Base-by-base conservation (phyloP, 2,113 vertebrate species). In the Cottus gobio region DNA sequence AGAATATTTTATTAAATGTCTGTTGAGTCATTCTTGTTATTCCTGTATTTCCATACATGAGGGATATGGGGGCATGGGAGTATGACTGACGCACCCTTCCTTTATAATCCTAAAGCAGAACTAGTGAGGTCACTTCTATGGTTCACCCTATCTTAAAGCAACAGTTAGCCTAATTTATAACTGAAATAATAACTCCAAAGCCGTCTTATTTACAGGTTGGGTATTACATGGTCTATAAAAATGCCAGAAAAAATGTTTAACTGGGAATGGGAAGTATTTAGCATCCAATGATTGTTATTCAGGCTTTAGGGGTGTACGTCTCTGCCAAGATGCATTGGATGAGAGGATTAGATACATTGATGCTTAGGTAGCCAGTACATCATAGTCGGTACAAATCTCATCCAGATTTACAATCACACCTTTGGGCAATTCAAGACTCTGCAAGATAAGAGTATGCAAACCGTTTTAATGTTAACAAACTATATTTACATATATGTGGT, bases 131-230 rank as follows among this genome's bases (percentile, higher is more conserved):
- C 15, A 37, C 16, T 18, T 42, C 57, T 24, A 20, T 7, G 16
- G 9, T n/a, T 71, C 34, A 67, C 50, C 20, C 2, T 15, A n/a
- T 24, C 62, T 66, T 57, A 48, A 82, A 77, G 28, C 54, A 71
- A 54, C 54, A 66, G 9, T 60, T 42, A 34, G 13, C n/a, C 4
- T 37, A 6, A 7, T 18, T 26, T 3, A 24, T 10, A 34, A 31
- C 8, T 12, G 6, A 71, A 56, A 82, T 10, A 18, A 62, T 26
- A 36, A 62, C 16, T 7, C 9, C 30, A 50, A 11, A 66, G 31
- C 5, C 9, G 7, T 36, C 22, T 20, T 46, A 37, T 62, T 69
- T 13, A 56, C 11, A 36, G 12, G 34, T 28, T 73, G n/a, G 2
- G 28, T 57, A 24, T 52, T 52, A 24, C 11, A 20, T 20, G 4